These are phyloP conservation scores for Argyrosomus regius DNA, from an alignment of 2,797 vertebrate genomes.

Conservation along the genomic window DNA sequence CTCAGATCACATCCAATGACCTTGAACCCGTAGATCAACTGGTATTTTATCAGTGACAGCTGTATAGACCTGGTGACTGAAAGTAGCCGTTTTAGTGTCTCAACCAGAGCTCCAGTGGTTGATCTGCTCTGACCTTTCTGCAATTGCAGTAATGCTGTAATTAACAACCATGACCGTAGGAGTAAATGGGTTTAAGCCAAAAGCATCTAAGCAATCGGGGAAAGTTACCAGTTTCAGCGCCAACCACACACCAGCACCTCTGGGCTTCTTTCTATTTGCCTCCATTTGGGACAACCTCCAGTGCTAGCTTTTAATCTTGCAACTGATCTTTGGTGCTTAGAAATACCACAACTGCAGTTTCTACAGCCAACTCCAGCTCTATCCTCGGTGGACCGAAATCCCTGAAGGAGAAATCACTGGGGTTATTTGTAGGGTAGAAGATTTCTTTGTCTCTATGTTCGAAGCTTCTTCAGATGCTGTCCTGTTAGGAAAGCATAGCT, in stretches of 20 bases:
- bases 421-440: not conserved
- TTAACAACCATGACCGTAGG: slow-evolving; percentile 29
- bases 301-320: slow-evolving; percentile 34
- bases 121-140: slow-evolving; percentile 31
- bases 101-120: slow-evolving; percentile 2
- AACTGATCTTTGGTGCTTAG: slow-evolving; percentile 14
- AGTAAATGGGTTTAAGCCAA: slow-evolving; percentile 24
- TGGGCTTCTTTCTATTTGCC: slow-evolving; percentile 13
- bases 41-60: slow-evolving; percentile 10
- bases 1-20: slow-evolving; percentile 6
- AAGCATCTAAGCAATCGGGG: not conserved
- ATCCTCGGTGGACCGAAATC: not conserved
- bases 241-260: slow-evolving; percentile 28
- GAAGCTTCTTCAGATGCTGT: not conserved
- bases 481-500: not conserved
- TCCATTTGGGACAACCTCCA: slow-evolving; percentile 7
- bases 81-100: slow-evolving; percentile 14
- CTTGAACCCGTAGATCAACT: slow-evolving; percentile 17
- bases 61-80: slow-evolving; percentile 26
- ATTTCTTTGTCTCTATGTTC: not conserved
- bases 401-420: not conserved
- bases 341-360: slow-evolving; percentile 35
- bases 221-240: slow-evolving; percentile 8
- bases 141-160: slow-evolving; percentile 16
- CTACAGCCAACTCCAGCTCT: slow-evolving; percentile 15